phyloP scores from a whole-genome alignment of 2,888 invertebrate species.

The Brachynemurus nebulosus region DNA sequence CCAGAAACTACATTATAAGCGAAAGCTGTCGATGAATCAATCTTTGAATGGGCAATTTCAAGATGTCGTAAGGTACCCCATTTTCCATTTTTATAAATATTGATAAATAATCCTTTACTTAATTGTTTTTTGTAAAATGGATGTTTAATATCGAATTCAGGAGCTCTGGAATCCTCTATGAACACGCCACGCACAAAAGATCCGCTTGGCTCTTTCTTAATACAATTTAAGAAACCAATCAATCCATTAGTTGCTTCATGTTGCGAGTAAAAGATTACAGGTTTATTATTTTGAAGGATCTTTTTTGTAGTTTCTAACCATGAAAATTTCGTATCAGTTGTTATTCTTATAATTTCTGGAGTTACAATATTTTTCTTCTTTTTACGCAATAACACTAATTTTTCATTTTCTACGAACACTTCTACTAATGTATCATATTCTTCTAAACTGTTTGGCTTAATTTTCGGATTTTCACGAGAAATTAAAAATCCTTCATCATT shows the following conservation, averaged over 20 bases:
- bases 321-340: slow-evolving; percentile 27
- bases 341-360: slow-evolving; percentile 35
- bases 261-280: slow-evolving; percentile 48
- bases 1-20: slow-evolving; percentile 64
- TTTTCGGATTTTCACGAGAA: slow-evolving; percentile 40
- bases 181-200: slow-evolving; percentile 45
- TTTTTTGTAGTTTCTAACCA: slow-evolving; percentile 39
- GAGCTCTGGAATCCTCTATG: slow-evolving; percentile 46
- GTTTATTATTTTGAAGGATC: slow-evolving; percentile 28
- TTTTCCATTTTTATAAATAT: slow-evolving; percentile 49
- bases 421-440: slow-evolving; percentile 37
- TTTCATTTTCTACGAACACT: slow-evolving; percentile 36
- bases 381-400: slow-evolving; percentile 33
- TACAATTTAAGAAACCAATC: slow-evolving; percentile 75
- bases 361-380: slow-evolving; percentile 32
- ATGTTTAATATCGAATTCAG: slow-evolving; percentile 46
- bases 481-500: slow-evolving; percentile 45
- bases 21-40: slow-evolving; percentile 48
- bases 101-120: slow-evolving; percentile 61
- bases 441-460: slow-evolving; percentile 31
- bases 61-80: slow-evolving; percentile 32
- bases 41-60: slow-evolving; percentile 17
- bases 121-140: slow-evolving; percentile 52
- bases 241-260: slow-evolving; percentile 61
- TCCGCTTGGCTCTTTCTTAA: slow-evolving; percentile 54